Percentiles rank a stretch among this genome's conserved stretches.
Conservation (phyloP, 2,888 invertebrate species). For the Pachliopta kotzebuea region DNA sequence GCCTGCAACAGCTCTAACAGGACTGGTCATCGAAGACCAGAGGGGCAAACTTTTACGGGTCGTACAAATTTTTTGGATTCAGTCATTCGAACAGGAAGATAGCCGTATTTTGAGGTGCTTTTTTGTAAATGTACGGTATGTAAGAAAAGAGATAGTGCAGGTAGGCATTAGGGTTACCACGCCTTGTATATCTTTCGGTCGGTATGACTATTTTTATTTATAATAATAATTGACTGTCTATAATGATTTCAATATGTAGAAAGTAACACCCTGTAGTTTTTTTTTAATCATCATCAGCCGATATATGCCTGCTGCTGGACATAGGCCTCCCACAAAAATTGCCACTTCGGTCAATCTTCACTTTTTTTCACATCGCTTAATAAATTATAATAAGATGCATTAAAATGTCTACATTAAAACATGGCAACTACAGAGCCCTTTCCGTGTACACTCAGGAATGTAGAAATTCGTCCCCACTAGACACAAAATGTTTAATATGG, state of each 20-base stretch:
- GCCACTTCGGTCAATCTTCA: no score
- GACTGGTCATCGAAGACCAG: constrained; percentile 8
- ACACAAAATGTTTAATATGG: neutral
- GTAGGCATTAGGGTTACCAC: constrained; percentile 14
- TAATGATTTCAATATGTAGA: no score
- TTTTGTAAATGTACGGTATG: neutral
- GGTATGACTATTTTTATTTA: no score
- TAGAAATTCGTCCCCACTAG: neutral
- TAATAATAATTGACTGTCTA: no score
- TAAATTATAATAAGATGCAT: neutral
- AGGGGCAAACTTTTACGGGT: constrained; percentile 6
- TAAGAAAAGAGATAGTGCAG: neutral
- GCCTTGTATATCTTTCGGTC: neutral
- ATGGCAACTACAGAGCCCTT: neutral
- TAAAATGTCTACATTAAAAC: neutral
- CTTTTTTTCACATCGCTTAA: no score
- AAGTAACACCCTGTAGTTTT: no score
- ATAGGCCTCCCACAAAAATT: no score
- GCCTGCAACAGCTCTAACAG: constrained; percentile 4
- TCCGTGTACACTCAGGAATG: neutral
- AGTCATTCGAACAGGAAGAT: constrained; percentile 16
- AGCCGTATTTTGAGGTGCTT: neutral
- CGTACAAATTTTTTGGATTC: constrained; percentile 15
- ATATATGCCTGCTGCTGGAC: no score
- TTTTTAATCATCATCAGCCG: no score